These are phyloP conservation scores for Oceanites oceanicus DNA, from an alignment of 2,113 vertebrate species.

Conservation along the genomic window DNA sequence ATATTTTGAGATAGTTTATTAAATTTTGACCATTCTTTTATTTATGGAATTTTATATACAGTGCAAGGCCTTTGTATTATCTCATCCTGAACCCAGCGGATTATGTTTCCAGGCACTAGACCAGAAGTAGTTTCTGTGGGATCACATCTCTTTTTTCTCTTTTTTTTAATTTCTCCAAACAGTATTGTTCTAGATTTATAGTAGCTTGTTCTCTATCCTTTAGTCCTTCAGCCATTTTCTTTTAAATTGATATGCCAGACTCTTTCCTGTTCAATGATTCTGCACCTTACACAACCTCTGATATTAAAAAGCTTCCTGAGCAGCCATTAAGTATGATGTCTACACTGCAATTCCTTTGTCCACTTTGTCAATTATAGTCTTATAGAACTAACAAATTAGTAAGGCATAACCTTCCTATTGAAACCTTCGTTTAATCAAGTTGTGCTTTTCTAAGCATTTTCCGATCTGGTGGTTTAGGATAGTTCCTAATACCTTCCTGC, in stretches of 20 bases:
- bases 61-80: background rate
- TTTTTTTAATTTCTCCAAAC: background rate
- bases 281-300: constrained; percentile 6
- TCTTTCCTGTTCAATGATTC: constrained; percentile 30
- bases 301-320: constrained; percentile 30
- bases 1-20: background rate
- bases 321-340: background rate
- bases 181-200: background rate
- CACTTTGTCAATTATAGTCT: background rate
- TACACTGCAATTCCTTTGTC: background rate
- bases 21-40: background rate
- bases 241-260: constrained; percentile 11
- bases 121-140: background rate
- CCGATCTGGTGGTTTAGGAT: background rate
- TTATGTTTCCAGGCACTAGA: background rate
- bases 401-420: background rate
- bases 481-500: background rate
- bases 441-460: constrained; percentile 37
- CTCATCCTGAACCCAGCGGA: background rate
- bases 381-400: background rate
- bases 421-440: constrained; percentile 14
- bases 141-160: background rate
- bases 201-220: constrained; percentile 25
- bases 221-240: background rate
- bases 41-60: background rate